These are phyloP conservation scores for Antheraea pernyi DNA, from an alignment of 1,140 invertebrate species.

Conservation along the genomic window DNA sequence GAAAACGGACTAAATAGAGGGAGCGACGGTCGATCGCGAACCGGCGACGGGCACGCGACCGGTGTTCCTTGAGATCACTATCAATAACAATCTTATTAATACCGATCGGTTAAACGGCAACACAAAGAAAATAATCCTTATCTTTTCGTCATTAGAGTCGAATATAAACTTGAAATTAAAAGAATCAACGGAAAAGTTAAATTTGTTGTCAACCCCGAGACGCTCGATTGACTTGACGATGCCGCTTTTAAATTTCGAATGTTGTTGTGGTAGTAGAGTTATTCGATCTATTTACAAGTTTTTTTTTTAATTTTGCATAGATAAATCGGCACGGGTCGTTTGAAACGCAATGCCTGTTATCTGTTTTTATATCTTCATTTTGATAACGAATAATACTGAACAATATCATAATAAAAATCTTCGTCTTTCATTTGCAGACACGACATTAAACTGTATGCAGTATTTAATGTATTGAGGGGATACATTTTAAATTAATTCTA, in stretches of 20 bases:
- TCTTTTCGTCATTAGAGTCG: constrained; percentile 1
- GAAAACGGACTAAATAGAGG: constrained; percentile 35
- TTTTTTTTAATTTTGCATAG: constrained; percentile 5
- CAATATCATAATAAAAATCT: not conserved
- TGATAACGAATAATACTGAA: not conserved
- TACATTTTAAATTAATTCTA: too few relatives aligned
- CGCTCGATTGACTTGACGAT: constrained; percentile 38
- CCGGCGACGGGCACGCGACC: constrained; percentile 47
- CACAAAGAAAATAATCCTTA: constrained; percentile 21
- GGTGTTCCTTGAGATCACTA: constrained; percentile 46
- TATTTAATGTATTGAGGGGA: too few relatives aligned
- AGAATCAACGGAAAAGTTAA: constrained; percentile 15
- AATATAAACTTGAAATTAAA: not conserved
- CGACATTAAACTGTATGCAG: too few relatives aligned
- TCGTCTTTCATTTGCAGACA: not conserved
- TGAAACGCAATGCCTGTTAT: not conserved
- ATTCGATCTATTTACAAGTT: not conserved
- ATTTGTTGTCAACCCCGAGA: constrained; percentile 30
- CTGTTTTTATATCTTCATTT: not conserved
- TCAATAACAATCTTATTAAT: constrained; percentile 54
- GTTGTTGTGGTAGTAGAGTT: not conserved
- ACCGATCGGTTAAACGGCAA: constrained; percentile 27
- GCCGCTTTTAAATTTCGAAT: constrained; percentile 11
- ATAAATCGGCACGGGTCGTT: not conserved
- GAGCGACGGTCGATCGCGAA: constrained; percentile 15